Base-by-base conservation (phyloP, 2,113 vertebrate genomes). In the Uropsilus gracilis region DNA sequence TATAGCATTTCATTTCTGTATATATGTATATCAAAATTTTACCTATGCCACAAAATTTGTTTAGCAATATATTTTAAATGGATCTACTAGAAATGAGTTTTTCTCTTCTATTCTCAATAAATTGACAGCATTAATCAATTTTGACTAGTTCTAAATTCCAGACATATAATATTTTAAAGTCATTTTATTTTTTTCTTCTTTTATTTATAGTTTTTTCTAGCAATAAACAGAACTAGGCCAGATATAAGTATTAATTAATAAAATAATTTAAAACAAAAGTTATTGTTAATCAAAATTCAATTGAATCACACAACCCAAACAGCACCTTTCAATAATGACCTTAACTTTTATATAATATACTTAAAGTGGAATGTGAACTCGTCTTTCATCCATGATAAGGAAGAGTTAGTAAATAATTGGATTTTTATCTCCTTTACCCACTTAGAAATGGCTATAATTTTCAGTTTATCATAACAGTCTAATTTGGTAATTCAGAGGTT, bases 261-360 rank as follows among this genome's bases (percentile, higher is more conserved):
- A 91, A 63, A 81, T 64, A 24, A 80, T 46, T 32, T 50, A 53
- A 77, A 64, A 69, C 28, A 85, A 48, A 91, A 91, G 30, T 46
- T 78, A 53, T 78, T 80, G 64, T 6, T 53, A 95, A 53, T 94
- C 30, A 71, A 85, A 42, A 86, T 50, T 86, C 80, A 78, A 63
- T 50, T 64, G 24, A 77, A 55, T 10, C 66, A 81, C 3, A 73
- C 4, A 83, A 68, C 39, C 37, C n/a, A 86, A 92, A 80, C 10
- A 83, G 64, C n/a, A 84, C 24, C n/a, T 72, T 37, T 57, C 30
- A 37, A 64, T 5, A 20, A 73, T 57, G 24, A 92, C 3, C 48
- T 44, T 83, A 88, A 77, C 17, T 73, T 76, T 61, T 46, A 63
- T 80, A 48, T 28, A 82, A 48, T 39, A 57, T 42, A 82, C 8